A percentile compares a stretch with the other conserved stretches of the same genome.
phyloP scores from a whole-genome alignment of 2,888 invertebrate species.

The Drosophila setosimentum region DNA sequence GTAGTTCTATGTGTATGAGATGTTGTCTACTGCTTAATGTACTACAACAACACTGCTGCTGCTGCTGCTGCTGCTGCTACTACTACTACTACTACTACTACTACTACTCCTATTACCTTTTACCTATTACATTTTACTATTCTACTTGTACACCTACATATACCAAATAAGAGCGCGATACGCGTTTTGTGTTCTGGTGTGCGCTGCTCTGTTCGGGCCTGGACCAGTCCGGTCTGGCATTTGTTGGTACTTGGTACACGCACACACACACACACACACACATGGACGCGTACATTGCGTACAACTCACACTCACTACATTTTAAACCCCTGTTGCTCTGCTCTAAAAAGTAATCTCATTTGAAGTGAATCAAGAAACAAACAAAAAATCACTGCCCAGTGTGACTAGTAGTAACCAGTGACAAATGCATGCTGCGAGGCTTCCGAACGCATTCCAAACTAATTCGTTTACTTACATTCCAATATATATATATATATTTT shows the following conservation, averaged over 20 bases:
- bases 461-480: conserved; percentile 4
- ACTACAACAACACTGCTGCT: conserved; percentile 36
- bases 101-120: conserved; percentile 38
- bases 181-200: conserved; percentile 3
- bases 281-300: conserved; percentile 7
- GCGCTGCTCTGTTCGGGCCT: not conserved
- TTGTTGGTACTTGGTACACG: conserved; percentile 40
- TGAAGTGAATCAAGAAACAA: conserved; percentile 43
- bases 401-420: conserved; percentile 30
- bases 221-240: conserved; percentile 11
- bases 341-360: conserved; percentile 48
- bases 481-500: conserved; percentile 7
- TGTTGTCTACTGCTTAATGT: conserved; percentile 33
- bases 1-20: conserved; percentile 34
- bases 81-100: conserved; percentile 44
- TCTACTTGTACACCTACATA: conserved; percentile 10
- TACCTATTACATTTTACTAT: conserved; percentile 9
- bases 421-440: conserved; percentile 61
- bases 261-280: conserved; percentile 6
- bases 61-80: conserved; percentile 8
- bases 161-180: not conserved
- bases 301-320: conserved; percentile 5
- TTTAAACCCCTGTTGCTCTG: conserved; percentile 27
- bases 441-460: conserved; percentile 46
- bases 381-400: conserved; percentile 32